Conservation (phyloP, 2,113 vertebrate genomes). For the Todiramphus chloris region DNA sequence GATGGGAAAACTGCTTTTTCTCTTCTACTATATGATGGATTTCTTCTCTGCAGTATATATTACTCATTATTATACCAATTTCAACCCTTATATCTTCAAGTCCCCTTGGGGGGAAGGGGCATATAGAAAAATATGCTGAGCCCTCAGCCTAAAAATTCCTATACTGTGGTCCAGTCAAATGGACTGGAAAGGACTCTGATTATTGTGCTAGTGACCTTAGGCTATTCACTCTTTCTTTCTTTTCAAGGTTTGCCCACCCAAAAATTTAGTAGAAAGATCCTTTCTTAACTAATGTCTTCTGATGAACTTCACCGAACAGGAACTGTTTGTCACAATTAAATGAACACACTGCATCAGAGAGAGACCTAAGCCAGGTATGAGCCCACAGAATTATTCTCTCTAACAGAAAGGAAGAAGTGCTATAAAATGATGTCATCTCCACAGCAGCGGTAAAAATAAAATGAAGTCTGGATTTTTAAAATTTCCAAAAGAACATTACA, state of each 20-base stretch:
- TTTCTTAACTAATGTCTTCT: background rate
- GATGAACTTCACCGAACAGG: background rate
- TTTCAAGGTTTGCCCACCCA: background rate
- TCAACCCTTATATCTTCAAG: background rate
- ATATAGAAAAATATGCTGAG: background rate
- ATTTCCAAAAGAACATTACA: slow-evolving; percentile 32
- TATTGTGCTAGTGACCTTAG: background rate
- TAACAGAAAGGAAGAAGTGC: background rate
- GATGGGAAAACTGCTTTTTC: background rate
- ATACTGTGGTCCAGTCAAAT: background rate
- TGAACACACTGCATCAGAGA: background rate
- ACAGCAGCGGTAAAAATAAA: background rate
- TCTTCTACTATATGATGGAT: background rate
- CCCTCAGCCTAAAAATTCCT: background rate
- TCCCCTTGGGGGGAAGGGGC: background rate
- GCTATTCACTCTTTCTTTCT: background rate
- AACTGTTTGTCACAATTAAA: background rate
- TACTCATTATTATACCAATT: background rate
- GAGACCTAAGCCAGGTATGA: background rate
- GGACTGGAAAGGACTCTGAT: background rate
- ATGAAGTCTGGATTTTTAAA: background rate
- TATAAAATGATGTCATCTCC: background rate
- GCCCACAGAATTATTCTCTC: background rate
- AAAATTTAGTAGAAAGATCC: background rate
- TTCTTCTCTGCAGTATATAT: background rate